Evolutionary conservation across 2,113 vertebrate genomes (phyloP), one percentile per base, ranked within the genome.

Genomic region (Solenodon paradoxus): DNA sequence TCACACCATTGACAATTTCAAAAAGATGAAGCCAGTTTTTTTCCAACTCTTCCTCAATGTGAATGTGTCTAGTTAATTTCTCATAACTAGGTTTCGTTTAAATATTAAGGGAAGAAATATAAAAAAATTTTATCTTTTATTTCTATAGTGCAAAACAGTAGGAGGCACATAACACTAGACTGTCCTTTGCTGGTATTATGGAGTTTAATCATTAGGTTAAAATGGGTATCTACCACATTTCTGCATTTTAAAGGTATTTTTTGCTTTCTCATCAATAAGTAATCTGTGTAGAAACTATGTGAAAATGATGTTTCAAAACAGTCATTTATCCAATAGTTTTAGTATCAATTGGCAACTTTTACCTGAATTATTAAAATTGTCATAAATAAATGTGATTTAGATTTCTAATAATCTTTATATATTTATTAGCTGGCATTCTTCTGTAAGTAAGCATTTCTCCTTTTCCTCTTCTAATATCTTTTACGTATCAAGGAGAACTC

Each of bases 391-490:
- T 20, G 38, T 92, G 17, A 15, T 81, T 92, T 83, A n/a, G 68
- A 74, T 78, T 93, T 88, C n/a, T 81, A n/a, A 47, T 47, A 77
- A 17, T 69, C 30, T 86, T 85, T 89, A 51, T 69, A 81, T 7
- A 57, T 59, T 77, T 75, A 79, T 45, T 71, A 85, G 7, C 24
- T 74, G 24, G 16, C 3, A 79, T 84, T 94, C 42, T 82, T 83
- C 28, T 81, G 3, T 38, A 72, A 72, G 57, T 38, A 63, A 63
- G n/a, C 51, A 66, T 3, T 64, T 82, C 81, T 30, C 11, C 17
- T 77, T 81, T 89, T 68, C n/a, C 35, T 68, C 55, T n/a, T 59
- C 49, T 72, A 87, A 72, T 91, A 92, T 92, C 28, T 68, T 94
- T 45, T 51, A 77, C 3, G 26, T 77, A 66, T 78, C 19, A 78